Evolutionary conservation across 2,888 invertebrate species (phyloP).

Genomic region (Miltochrista miniata): DNA sequence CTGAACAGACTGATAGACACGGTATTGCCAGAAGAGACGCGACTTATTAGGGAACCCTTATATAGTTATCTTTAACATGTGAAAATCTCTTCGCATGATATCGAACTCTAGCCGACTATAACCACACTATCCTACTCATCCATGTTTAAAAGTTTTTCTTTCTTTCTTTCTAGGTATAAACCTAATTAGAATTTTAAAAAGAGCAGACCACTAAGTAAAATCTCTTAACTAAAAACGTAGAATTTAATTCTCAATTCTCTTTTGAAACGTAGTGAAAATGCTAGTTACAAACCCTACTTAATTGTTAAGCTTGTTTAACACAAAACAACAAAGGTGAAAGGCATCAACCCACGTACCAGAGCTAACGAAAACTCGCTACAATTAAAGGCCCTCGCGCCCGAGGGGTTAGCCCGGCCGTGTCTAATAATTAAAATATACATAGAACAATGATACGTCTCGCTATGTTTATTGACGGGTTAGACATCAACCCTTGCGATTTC

Average conservation of each 20-base stretch:
- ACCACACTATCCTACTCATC: too few species aligned
- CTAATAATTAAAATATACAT: constrained; percentile 78
- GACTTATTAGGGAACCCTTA: too few species aligned
- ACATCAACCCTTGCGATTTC: constrained; percentile 72
- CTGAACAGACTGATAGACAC: too few species aligned
- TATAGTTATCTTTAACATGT: too few species aligned
- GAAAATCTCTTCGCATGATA: too few species aligned
- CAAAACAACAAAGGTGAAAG: constrained; percentile 48
- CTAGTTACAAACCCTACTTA: constrained; percentile 28
- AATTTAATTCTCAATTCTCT: not conserved
- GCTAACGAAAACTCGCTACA: constrained; percentile 49
- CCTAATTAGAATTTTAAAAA: too few species aligned
- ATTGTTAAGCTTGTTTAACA: constrained; percentile 29
- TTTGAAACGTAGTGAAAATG: constrained; percentile 29
- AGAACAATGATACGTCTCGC: constrained; percentile 76
- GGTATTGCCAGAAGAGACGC: too few species aligned
- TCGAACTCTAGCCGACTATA: too few species aligned
- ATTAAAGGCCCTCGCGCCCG: constrained; percentile 49
- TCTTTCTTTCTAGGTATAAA: too few species aligned
- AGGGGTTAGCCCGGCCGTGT: constrained; percentile 58
- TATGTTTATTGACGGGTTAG: constrained; percentile 70
- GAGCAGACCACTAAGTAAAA: too few species aligned
- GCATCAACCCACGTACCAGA: constrained; percentile 33
- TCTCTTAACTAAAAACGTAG: too few species aligned
- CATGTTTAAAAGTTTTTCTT: too few species aligned